These are phyloP conservation scores for Pyrrhia umbra DNA, from an alignment of 2,888 invertebrate genomes.

Conservation along the genomic window DNA sequence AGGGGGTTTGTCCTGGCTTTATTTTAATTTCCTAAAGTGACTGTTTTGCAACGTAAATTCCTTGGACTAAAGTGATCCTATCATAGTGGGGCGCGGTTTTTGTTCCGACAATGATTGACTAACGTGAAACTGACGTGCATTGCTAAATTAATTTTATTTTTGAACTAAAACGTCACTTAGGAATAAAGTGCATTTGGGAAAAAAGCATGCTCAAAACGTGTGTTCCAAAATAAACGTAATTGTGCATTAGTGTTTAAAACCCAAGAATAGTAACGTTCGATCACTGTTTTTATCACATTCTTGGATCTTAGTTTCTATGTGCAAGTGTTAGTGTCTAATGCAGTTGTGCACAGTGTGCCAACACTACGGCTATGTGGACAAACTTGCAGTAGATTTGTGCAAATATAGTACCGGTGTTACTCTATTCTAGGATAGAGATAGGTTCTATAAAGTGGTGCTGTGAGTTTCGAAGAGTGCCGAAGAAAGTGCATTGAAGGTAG, in stretches of 20 bases:
- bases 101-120: constrained; percentile 69
- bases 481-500: constrained; percentile 85
- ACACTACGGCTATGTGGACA: constrained; percentile 84
- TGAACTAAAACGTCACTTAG: constrained; percentile 45
- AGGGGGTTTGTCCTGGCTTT: constrained; percentile 84
- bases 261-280: constrained; percentile 66
- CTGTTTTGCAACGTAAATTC: constrained; percentile 86
- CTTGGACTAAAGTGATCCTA: constrained; percentile 74
- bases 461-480: constrained; percentile 80
- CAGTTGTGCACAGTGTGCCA: constrained; percentile 81
- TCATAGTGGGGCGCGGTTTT: constrained; percentile 74
- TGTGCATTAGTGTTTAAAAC: constrained; percentile 66
- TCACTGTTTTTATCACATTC: constrained; percentile 70
- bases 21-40: constrained; percentile 90
- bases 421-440: constrained; percentile 87
- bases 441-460: constrained; percentile 78
- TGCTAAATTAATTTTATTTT: constrained; percentile 55
- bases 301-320: constrained; percentile 80
- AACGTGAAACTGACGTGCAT: constrained; percentile 62
- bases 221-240: constrained; percentile 52
- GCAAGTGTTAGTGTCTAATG: constrained; percentile 82
- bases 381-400: constrained; percentile 84
- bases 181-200: constrained; percentile 63
- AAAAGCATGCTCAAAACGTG: constrained; percentile 67
- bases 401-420: constrained; percentile 78